Base-by-base conservation (phyloP, 2,797 vertebrate genomes). In the Lophotriccus pileatus region DNA sequence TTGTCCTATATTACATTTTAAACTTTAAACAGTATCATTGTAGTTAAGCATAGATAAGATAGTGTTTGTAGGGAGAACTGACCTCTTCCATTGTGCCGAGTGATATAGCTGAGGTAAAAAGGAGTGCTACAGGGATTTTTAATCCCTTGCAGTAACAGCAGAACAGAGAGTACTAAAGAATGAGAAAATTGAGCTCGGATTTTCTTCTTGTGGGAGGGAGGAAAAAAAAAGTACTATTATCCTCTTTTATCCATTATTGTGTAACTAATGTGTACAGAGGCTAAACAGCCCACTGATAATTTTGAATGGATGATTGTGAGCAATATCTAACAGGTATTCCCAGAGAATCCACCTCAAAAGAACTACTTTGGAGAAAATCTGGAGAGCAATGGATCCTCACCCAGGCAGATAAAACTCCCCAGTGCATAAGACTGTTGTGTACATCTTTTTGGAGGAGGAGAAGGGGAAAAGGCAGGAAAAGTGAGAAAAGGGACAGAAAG, bases 1-100 rank as follows among this genome's bases (percentile, higher is more conserved):
- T 44, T 68, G 32, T 56, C 27, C 58, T 75, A 0, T n/a, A 59
- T 6, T 87, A n/a, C 20, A 16, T 81, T 94, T 89, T 53, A 44
- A 77, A 39, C 41, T 92, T 78, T 19, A 47, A 19, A 47, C 21
- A 46, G 37, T 24, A 41, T 13, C 41, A 64, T 36, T 78, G 77
- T 68, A 68, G 50, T 92, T 72, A 82, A 85, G 34, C 19, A n/a
- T 4, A 87, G 93, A 82, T 93, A 92, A 93, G 58, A 28, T 9
- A 75, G 62, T 27, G 14, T 30, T 87, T 74, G 27, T 59, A 44
- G 37, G 25, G 27, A 86, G 69, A 80, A 14, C 23, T 55, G 69
- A 34, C 10, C 4, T 21, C 49, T 84, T 86, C 77, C 53, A 23
- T 84, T 78, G 62, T 78, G 73, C 44, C 14, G 22, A 70, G 34